Conservation (phyloP, 2,113 vertebrate genomes). For the Phaetusa simplex region DNA sequence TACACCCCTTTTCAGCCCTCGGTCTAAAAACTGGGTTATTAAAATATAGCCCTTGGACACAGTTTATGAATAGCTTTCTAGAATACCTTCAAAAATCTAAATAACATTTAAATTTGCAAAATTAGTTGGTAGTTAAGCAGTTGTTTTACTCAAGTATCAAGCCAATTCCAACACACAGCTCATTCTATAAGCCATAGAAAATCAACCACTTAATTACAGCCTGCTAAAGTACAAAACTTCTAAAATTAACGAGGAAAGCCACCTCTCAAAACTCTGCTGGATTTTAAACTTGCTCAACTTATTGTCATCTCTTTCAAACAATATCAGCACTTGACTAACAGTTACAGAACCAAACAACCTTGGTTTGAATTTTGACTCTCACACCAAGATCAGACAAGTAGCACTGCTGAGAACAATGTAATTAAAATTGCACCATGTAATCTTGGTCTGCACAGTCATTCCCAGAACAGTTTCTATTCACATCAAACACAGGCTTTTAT, state of each 20-base stretch:
- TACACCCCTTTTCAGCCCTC: neutral
- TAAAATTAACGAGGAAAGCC: neutral
- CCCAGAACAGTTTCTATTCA: slow-evolving; percentile 39
- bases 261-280: neutral
- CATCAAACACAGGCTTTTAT: slow-evolving; percentile 60
- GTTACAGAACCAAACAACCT: slow-evolving; percentile 44
- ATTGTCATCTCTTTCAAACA: neutral
- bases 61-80: neutral
- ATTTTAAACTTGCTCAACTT: neutral
- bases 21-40: neutral
- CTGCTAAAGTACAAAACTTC: neutral
- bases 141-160: neutral
- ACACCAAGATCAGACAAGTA: slow-evolving; percentile 45
- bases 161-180: neutral
- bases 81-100: neutral
- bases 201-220: neutral
- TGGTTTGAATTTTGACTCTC: slow-evolving; percentile 37
- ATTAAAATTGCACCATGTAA: slow-evolving; percentile 55
- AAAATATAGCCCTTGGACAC: neutral
- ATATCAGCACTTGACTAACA: neutral
- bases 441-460: slow-evolving; percentile 36
- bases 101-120: neutral
- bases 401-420: slow-evolving; percentile 43
- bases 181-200: neutral
- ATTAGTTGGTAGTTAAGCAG: neutral